Base-by-base conservation (phyloP, 2,113 vertebrate species). In the Fregetta grallaria region DNA sequence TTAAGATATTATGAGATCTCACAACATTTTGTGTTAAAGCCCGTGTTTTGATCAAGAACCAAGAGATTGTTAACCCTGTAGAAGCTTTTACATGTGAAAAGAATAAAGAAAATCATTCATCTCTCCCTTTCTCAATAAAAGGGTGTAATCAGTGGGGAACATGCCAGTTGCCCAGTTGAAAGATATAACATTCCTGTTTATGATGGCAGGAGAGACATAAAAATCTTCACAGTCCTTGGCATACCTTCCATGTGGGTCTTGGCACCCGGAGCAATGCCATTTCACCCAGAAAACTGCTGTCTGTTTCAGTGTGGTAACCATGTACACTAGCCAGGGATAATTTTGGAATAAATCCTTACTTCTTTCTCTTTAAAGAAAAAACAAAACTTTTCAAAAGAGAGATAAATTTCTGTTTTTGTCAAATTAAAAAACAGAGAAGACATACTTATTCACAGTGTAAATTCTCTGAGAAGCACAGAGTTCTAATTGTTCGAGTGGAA, bases 401-500 rank as follows among this genome's bases (percentile, higher is more conserved):
- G 66, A 95, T 90, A 95, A 87, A 92, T 97, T 98, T 72, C 88
- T 92, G 13, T 96, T 96, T 92, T 96, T 90, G 82, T 96, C 97
- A 97, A 98, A 94, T 98, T 98, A 97, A 98, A 97, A 98, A 97
- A 97, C 94, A 88, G 97, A 98, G 97, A 95, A 97, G 96, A 98
- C 96, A 94, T 97, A 96, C 90, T 82, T 92, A 80, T 74, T 71
- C 80, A 80, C 49, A 78, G 83, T 98, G 96, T 98, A 98, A 98
- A 98, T 98, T 97, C 97, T 98, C 96, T 90, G 36, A 86, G 96
- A 98, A 98, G 95, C 95, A 98, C 96, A 98, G 96, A 95, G 96
- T 98, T 98, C 98, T 98, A 97, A 98, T 98, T 98, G 98, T 98
- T 97, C 97, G 97, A 97, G 88, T 92, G 94, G 97, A 98, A 98